Percentiles rank a stretch among this genome's conserved stretches.
Evolutionary conservation across 2,113 vertebrate genomes (phyloP).

Genomic region (Fukomys damarensis): DNA sequence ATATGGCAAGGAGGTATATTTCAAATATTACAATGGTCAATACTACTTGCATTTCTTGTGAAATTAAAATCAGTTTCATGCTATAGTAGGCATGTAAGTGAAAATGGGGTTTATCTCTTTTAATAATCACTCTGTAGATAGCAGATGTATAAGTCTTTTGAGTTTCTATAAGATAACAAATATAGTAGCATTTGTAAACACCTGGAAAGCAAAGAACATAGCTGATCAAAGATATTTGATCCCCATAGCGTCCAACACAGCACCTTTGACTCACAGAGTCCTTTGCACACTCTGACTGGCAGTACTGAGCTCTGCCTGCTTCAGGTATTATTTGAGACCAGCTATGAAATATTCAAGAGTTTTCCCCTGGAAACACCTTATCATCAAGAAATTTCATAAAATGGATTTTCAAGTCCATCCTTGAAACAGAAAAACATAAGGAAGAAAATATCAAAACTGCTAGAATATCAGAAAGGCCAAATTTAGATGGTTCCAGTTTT

Average conservation of each 20-base stretch:
- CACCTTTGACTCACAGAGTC: rapidly evolving
- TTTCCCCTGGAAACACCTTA: neutral
- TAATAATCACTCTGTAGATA: neutral
- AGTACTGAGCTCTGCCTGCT: rapidly evolving
- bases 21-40: neutral
- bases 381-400: neutral
- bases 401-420: neutral
- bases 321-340: neutral
- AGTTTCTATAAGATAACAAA: neutral
- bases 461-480: neutral
- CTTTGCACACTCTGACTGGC: neutral
- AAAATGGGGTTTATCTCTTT: neutral
- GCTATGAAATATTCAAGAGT: neutral
- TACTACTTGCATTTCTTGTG: neutral
- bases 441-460: neutral
- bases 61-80: neutral
- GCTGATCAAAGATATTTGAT: neutral
- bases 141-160: neutral
- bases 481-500: neutral
- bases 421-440: neutral
- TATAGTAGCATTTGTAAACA: neutral
- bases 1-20: neutral
- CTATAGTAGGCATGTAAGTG: neutral
- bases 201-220: neutral
- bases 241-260: neutral